Conservation (phyloP, 2,888 invertebrate species). For the Sinelater perroti region DNA sequence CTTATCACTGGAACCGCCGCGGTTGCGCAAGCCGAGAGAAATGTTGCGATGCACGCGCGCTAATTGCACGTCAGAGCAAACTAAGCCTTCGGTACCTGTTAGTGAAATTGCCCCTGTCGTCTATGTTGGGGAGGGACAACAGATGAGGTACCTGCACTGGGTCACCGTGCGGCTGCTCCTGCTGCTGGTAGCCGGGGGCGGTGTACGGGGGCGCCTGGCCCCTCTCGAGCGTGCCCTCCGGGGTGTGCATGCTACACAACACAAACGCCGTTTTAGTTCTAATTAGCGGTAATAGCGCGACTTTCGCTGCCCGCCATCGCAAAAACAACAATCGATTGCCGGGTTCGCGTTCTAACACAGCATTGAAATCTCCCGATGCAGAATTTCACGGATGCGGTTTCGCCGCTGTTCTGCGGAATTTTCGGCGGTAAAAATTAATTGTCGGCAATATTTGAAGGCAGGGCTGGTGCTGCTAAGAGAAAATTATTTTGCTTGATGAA, state of each 20-base stretch:
- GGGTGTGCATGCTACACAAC: constrained; percentile 59
- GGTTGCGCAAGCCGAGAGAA: neutral
- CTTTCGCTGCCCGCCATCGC: too few species aligned
- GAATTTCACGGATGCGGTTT: too few species aligned
- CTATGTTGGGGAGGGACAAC: constrained; percentile 53
- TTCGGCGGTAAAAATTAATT: too few species aligned
- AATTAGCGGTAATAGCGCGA: neutral
- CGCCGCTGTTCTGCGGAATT: too few species aligned
- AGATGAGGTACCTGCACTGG: constrained; percentile 46
- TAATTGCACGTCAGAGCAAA: too few species aligned
- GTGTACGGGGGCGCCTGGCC: constrained; percentile 53
- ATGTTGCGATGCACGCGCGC: neutral
- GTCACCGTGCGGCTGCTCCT: constrained; percentile 26
- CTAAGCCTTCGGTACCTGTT: constrained; percentile 56
- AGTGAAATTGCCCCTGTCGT: constrained; percentile 58
- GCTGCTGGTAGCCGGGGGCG: constrained; percentile 43
- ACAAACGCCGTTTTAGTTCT: neutral
- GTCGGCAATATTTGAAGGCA: too few species aligned
- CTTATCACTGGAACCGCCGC: neutral
- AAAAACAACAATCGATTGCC: neutral
- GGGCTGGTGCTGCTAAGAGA: too few species aligned
- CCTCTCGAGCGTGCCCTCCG: constrained; percentile 59
- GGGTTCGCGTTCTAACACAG: neutral
- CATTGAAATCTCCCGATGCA: constrained; percentile 6
- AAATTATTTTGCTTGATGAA: too few species aligned